A percentile compares a stretch with the other conserved stretches of the same genome.
These are phyloP conservation scores for Subanguina moxae DNA, from an alignment of 1,140 invertebrate species.

Conservation along the genomic window DNA sequence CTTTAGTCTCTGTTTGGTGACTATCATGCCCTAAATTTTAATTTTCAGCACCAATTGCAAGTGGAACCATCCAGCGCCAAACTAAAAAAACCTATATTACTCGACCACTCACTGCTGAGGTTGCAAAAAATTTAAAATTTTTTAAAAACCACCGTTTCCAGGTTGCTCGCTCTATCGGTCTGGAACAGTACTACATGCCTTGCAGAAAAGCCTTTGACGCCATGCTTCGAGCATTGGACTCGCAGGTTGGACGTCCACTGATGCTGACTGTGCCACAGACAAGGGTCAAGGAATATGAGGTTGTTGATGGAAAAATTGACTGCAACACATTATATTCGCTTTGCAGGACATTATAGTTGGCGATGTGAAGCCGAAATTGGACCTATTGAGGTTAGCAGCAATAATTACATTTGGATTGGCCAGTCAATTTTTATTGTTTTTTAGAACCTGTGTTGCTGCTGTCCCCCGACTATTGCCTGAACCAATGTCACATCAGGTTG, in stretches of 20 bases:
- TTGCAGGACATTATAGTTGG: constrained; percentile 80
- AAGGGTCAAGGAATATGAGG: constrained; percentile 76
- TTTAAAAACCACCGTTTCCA: too few species aligned
- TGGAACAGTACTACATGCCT: constrained; percentile 89
- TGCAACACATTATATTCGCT: too few species aligned
- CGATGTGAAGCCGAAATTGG: constrained; percentile 94
- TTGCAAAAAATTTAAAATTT: too few species aligned
- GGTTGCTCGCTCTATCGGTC: constrained; percentile 86
- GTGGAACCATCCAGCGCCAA: constrained; percentile 73
- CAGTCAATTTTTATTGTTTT: constrained; percentile 64
- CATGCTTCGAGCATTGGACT: constrained; percentile 87
- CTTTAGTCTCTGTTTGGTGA: too few species aligned
- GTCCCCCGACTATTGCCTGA: constrained; percentile 94
- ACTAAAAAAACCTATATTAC: constrained; percentile 94
- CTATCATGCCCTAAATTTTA: background rate
- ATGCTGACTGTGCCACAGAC: constrained; percentile 94
- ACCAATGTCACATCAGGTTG: constrained; percentile 83
- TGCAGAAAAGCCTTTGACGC: constrained; percentile 91
- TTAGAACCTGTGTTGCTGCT: constrained; percentile 89
- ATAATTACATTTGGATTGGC: background rate
- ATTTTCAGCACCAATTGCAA: constrained; percentile 44
- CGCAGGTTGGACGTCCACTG: constrained; percentile 86
- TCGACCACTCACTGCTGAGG: constrained; percentile 82
- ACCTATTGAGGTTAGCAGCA: constrained; percentile 64
- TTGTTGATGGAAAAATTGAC: too few species aligned